phyloP scores from a whole-genome alignment of 2,797 vertebrate species.

The Myotis daubentonii region DNA sequence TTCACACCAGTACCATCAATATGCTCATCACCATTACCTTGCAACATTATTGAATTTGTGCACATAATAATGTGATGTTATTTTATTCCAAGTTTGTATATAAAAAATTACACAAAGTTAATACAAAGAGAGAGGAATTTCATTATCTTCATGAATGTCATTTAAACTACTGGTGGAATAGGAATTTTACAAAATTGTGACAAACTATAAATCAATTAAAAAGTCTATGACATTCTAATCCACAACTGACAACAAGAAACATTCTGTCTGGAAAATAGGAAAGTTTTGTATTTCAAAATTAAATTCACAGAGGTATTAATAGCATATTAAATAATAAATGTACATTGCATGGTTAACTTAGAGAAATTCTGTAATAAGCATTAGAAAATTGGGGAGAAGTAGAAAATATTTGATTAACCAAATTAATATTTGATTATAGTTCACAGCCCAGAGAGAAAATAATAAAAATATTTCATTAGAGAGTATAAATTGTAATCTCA shows the following conservation, averaged over 20 bases:
- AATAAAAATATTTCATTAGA: neutral
- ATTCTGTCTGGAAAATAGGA: neutral
- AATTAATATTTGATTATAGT: neutral
- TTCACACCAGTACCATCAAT: neutral
- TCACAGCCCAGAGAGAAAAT: neutral
- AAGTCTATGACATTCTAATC: neutral
- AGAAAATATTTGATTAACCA: neutral
- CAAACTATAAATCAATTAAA: neutral
- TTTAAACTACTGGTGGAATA: neutral
- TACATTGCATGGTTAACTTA: neutral
- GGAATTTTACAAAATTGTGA: neutral
- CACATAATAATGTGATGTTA: neutral
- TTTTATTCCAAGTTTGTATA: neutral
- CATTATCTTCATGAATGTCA: neutral
- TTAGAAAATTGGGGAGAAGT: neutral
- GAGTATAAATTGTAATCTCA: neutral
- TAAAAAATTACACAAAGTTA: neutral
- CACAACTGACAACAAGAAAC: neutral
- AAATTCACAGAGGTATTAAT: neutral
- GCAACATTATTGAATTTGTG: neutral
- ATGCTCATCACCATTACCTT: neutral
- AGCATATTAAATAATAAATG: neutral
- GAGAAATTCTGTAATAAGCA: neutral
- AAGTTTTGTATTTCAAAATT: neutral
- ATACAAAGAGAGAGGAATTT: neutral